Evolutionary conservation across 2,113 vertebrate genomes (phyloP), one percentile per base, ranked within the genome.

Genomic region (Podarcis muralis): DNA sequence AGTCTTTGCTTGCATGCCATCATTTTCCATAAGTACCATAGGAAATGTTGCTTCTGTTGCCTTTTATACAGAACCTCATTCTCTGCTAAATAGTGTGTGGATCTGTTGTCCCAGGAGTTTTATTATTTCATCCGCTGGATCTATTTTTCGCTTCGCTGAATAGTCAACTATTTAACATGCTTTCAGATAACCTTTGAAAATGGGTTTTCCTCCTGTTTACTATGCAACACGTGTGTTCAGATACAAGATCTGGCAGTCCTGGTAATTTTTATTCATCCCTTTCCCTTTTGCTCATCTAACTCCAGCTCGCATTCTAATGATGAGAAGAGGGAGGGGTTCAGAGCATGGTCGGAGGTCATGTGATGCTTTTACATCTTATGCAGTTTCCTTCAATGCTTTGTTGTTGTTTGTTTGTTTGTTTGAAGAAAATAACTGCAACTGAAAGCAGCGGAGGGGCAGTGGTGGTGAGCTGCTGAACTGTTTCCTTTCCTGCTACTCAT

Each of bases 111-210:
- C 80, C 65, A 87, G 43, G 83, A 92, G 89, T 84, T 93, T 85
- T 95, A 92, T 94, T 93, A 93, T 95, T 95, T 95, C 83, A 91
- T 91, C 91, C 68, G 88, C 87, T 91, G 78, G 81, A 91, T 94
- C 83, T 92, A 88, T 92, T 95, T 96, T 94, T 94, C 2, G 27
- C 82, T 94, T 94, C 81, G 23, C 88, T 95, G 85, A 95, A 89
- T 91, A 94, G 84, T 90, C 92, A 94, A 92, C 88, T 91, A 89
- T 92, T 94, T 93, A 92, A 93, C 81, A 84, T 85, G 85, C 80
- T 66, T 95, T 95, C 91, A 87, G 48, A 90, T 95, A 95, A 93
- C 62, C 85, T 94, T 93, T 93, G 53, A 85, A 89, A 94, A 91
- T 90, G 81, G 27, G 22, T 95, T 93, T 94, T 78, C 80, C 72